Base-by-base conservation (phyloP, 1,140 invertebrate genomes). In the Dinoponera quadriceps region DNA sequence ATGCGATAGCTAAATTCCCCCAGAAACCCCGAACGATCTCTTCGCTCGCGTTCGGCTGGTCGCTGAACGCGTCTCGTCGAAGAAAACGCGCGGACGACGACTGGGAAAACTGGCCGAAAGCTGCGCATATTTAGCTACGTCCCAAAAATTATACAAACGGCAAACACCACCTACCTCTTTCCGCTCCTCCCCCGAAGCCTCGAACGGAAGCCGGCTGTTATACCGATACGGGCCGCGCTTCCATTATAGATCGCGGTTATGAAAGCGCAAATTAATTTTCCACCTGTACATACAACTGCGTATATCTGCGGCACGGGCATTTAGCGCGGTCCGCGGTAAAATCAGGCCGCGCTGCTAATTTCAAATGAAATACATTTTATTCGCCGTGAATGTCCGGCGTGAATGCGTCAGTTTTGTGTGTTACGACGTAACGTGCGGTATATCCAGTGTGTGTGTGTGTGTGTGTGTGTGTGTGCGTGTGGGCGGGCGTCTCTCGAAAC, bases 301-400 rank as follows among this genome's bases (percentile, higher is more conserved):
- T 44, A 9, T 44, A 9, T 44, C 0, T 44, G 27, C 4, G 38
- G 38, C 38, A 9, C 38, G 14, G 38, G 59, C 73, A 51, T 51
- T 69, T 69, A 18, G 65, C 65, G 27, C 75, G 7, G 33, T 7
- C 33, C 38, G 33, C 74, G 33, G 75, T 57, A 78, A 57, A 78
- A 78, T 78, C 75, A 69, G 51, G 51, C 51, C 63, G 63, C n/a
- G 75, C 75, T 80, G 75, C 75, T 80, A 80, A 80, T 80, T 80
- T 80, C 75, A 13, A 71, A 44, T 55, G 65, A 78, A 57, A 80
- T 48, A 71, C 75, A 80, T 80, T 80, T 80, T 80, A 80, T 80
- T 80, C 63, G 65, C 29, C 18, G 62, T 5, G 20, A 14, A 16
- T 49, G 73, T 38, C 13, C 27, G 14, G 29, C 54, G 2, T 9